phyloP scores from a whole-genome alignment of 1,140 invertebrate species.

The Lepidotrigona ventralis region DNA sequence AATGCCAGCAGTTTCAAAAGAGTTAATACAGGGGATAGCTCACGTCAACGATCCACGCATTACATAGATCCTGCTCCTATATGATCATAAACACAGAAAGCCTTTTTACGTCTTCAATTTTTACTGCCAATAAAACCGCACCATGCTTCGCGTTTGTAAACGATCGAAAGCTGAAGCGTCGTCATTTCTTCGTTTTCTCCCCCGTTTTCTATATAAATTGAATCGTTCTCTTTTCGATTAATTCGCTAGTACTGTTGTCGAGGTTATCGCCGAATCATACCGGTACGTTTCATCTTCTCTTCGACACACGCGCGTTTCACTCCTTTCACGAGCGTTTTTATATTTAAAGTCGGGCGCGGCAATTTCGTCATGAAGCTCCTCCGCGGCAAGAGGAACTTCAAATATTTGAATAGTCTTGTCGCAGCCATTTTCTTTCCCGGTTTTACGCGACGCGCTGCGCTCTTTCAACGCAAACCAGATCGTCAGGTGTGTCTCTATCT shows the following conservation, averaged over 20 bases:
- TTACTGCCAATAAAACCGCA: constrained; percentile 4
- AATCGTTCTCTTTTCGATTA: neutral
- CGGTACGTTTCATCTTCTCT: neutral
- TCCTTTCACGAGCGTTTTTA: constrained; percentile 16
- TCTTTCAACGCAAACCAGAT: neutral
- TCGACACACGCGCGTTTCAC: neutral
- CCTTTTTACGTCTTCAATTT: constrained; percentile 1
- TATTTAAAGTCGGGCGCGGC: constrained; percentile 2
- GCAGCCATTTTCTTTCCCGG: constrained; percentile 24
- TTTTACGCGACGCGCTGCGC: neutral
- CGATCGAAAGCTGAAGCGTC: no score
- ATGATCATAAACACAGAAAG: constrained; percentile 9
- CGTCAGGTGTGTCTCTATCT: neutral
- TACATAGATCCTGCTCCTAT: no score
- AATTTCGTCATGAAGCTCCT: constrained; percentile 34
- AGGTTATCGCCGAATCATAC: neutral
- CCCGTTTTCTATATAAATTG: neutral
- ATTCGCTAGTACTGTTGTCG: neutral
- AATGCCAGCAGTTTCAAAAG: neutral
- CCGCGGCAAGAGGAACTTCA: constrained; percentile 14
- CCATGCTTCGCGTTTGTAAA: neutral
- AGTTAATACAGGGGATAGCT: neutral
- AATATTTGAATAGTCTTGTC: constrained; percentile 30
- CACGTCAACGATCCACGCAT: neutral
- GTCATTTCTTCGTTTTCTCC: neutral